phyloP scores from a whole-genome alignment of 2,888 invertebrate genomes.

The Lissonota sp. region DNA sequence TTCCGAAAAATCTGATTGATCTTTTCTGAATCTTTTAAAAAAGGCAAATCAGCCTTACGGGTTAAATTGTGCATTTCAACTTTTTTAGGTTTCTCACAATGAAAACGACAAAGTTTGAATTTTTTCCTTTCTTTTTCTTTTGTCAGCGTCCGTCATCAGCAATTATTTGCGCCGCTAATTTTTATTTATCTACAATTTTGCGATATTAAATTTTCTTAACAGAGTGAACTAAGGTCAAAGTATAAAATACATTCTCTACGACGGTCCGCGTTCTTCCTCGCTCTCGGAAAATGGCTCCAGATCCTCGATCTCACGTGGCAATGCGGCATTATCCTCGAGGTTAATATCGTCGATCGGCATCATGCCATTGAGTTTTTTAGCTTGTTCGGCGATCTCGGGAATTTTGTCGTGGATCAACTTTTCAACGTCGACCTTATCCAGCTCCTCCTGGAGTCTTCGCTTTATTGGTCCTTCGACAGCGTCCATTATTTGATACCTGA shows the following conservation, averaged over 20 bases:
- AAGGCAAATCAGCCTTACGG: no score
- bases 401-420: constrained; percentile 89
- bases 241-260: constrained; percentile 55
- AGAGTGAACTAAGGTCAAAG: no score
- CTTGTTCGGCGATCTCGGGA: constrained; percentile 88
- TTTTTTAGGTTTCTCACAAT: no score
- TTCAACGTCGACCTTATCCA: constrained; percentile 91
- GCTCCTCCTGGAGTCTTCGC: constrained; percentile 89
- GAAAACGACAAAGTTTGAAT: not conserved
- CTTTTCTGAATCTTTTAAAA: no score
- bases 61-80: no score
- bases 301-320: constrained; percentile 72
- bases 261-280: constrained; percentile 80
- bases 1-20: no score
- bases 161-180: not conserved
- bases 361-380: constrained; percentile 78
- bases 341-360: constrained; percentile 74
- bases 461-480: constrained; percentile 92
- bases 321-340: constrained; percentile 69
- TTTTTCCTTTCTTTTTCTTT: not conserved
- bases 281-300: constrained; percentile 79
- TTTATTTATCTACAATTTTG: not conserved
- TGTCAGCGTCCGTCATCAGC: not conserved
- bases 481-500: constrained; percentile 92
- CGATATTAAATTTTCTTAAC: no score